Base-by-base conservation (phyloP, 2,888 invertebrate species). In the Hololepta plana region DNA sequence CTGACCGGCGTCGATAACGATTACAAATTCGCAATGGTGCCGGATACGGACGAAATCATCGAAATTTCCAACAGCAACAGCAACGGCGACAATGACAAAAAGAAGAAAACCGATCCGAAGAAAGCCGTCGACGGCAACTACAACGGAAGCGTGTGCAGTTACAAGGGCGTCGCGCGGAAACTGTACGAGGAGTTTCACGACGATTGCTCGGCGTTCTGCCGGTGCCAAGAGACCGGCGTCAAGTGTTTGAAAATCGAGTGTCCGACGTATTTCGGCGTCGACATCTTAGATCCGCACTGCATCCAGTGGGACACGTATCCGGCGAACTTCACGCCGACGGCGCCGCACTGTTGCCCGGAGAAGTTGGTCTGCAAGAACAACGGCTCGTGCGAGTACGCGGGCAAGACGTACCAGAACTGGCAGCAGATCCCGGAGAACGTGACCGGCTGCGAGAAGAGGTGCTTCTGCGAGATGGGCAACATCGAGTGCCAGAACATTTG, bases 401-500 rank as follows among this genome's bases (percentile, higher is more conserved):
- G 73, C 35, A 49, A 31, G 35, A 62, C 61, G 10, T 67, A 72
- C 32, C 65, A 64, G 17, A 85, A 88, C 51, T 85, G 81, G 75
- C 75, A 76, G 29, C 74, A 76, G 31, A 69, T 90, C 23, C 87
- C 88, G 0, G 55, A 66, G 5, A 67, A 75, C 27, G 55, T 87
- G 3, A 80, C 82, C 7, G 81, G 85, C 26, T 90, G 88, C 44
- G 81, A 85, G 34, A 67, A 77, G 38, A 66, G 76, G 38, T 90
- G 88, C 45, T 82, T 73, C 47, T 90, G 88, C 45, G 82, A 87
- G 49, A 74, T 76, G 51, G 85, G 88, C 9, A 80, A 77, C 36
- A 63, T 90, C 10, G 77, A 84, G 33, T 90, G 90, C 42, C 74
- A 79, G 36, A 72, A 74, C 17, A 67, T 72, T 8, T 90, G 90